Evolutionary conservation across 92 coral and sea anemone species (phyloP), one percentile per base, ranked within the genome.

Genomic region (Muricea muricata): DNA sequence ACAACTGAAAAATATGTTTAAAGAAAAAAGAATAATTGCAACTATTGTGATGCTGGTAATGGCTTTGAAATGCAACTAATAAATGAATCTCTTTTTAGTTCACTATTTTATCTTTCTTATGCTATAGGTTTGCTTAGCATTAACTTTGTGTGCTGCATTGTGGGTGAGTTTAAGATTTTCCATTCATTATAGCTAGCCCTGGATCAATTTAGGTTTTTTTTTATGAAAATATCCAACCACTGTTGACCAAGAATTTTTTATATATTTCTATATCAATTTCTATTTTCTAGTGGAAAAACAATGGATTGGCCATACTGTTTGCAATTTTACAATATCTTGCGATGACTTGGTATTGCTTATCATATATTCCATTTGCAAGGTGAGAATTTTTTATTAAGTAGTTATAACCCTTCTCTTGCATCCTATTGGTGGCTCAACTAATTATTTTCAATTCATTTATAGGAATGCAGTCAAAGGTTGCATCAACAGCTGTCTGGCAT

Each of bases 281-380:
- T 41, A 20, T 73, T 12, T 90, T 89, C 14, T 65, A 97, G 99
- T 97, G 99, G 99, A 20, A 88, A n/a, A 97, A 75, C 91, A 92
- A 93, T 30, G 91, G 88, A 39, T 88, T 97, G 78, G 99, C 98
- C 1, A 67, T 97, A 41, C 47, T 97, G 23, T 97, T 97, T 89
- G 94, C 98, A 83, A 94, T 97, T 37, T 48, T 97, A 74, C 99
- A 97, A 83, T 97, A 97, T 67, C 86, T 97, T 75, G 93, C 99
- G 31, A 97, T 97, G 99, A 90, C 98, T 10, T 97, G 99, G 99
- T 94, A 94, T 85, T 94, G 98, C 28, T 92, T 94, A 65, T 94
- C 98, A 34, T 94, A 94, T 86, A 94, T 94, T 65, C 98, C 98
- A 72, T 94, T 94, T 93, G 98, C 98, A 87, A 94, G 98, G 98